Percentiles rank a stretch among this genome's conserved stretches.
These are phyloP conservation scores for Hybognathus amarus DNA, from an alignment of 2,797 vertebrate species.

Conservation along the genomic window DNA sequence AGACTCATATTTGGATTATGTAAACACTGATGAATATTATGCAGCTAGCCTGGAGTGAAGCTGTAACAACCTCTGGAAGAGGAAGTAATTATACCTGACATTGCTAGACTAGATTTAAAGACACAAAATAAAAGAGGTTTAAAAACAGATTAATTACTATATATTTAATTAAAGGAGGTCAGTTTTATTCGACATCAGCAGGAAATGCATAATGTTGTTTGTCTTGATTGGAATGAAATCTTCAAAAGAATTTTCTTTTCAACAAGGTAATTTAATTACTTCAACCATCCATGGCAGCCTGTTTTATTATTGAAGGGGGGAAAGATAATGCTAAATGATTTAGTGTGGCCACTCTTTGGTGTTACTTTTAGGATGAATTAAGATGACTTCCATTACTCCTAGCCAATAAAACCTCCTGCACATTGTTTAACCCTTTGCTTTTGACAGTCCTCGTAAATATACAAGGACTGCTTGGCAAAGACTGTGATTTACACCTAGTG, in stretches of 20 bases:
- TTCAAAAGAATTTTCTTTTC: conserved; percentile 21
- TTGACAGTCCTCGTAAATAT: conserved; percentile 55
- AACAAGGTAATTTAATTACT: conserved; percentile 22
- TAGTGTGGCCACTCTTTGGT: conserved; percentile 43
- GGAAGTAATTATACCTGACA: conserved; percentile 16
- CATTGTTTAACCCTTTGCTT: conserved; percentile 56
- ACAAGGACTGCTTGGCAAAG: conserved; percentile 34
- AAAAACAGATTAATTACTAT: conserved; percentile 34
- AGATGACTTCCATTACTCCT: conserved; percentile 44
- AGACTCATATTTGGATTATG: conserved; percentile 14
- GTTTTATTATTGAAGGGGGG: neutral
- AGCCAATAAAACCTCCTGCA: conserved; percentile 41
- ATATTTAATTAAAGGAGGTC: conserved; percentile 6
- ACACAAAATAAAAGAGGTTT: conserved; percentile 26
- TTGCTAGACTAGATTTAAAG: conserved; percentile 16
- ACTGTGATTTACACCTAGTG: conserved; percentile 44
- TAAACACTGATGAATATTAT: conserved; percentile 8
- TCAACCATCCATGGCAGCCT: neutral
- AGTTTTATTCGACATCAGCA: conserved; percentile 20
- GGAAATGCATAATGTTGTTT: neutral
- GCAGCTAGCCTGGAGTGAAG: conserved; percentile 12
- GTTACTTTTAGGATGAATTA: conserved; percentile 58
- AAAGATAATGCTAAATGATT: conserved; percentile 31
- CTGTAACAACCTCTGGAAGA: conserved; percentile 20
- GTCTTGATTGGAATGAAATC: neutral